Evolutionary conservation across 2,113 vertebrate genomes (phyloP), one percentile per base, ranked within the genome.

Genomic region (Empidonax traillii): DNA sequence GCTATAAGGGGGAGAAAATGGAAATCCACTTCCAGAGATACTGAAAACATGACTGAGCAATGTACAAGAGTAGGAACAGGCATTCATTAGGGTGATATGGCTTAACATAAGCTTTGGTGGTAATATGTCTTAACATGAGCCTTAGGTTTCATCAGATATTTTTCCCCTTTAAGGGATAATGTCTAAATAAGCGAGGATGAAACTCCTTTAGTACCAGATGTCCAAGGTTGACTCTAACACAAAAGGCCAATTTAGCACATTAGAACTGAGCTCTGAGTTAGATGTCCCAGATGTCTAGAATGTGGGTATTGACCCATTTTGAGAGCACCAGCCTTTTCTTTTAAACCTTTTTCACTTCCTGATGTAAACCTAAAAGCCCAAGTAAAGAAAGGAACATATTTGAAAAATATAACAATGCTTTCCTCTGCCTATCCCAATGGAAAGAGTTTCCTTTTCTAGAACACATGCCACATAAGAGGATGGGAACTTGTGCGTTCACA

Each of bases 91-190:
- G 47, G 33, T 3, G 10, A 59, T 92, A 88, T 20, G 59, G 49
- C 25, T 92, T 94, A 90, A 88, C 33, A 51, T 53, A 68, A 74
- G 31, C 51, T 90, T 90, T 90, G 51, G 31, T 14, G 31, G 23
- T 61, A 52, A 66, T 90, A 43, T 49, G 65, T 75, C 58, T 81
- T 91, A 91, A 79, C 31, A 69, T 43, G 74, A 91, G 17, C 46
- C 95, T 90, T 85, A 46, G 31, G 59, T 89, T 96, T 95, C 75
- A 91, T 93, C 59, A 83, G 31, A 56, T 33, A 23, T 61, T 93
- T 90, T 77, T 84, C 22, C 27, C 24, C 75, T 89, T 90, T 87
- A 94, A 96, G 56, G 35, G 24, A 53, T 72, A 30, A n/a, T 80
- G 18, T 65, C 68, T 93, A 84, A 94, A 85, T 90, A 76, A 83